phyloP scores from a whole-genome alignment of 2,113 vertebrate species.

The Alosa alosa region DNA sequence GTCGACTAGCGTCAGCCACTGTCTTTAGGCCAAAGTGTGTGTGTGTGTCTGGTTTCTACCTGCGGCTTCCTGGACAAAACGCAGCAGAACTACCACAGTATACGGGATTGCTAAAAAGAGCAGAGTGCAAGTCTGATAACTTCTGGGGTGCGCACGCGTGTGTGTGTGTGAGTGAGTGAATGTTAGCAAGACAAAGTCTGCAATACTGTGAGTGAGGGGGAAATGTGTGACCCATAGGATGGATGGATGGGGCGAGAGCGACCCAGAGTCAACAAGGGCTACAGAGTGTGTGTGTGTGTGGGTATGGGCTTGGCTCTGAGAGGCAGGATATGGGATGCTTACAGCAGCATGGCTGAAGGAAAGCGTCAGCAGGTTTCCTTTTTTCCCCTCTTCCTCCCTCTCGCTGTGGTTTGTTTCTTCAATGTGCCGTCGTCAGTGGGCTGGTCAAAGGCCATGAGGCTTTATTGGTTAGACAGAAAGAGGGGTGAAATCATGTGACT shows the following conservation, averaged over 20 bases:
- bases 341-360: slow-evolving; percentile 14
- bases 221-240: neutral
- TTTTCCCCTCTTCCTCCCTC: slow-evolving; percentile 11
- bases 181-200: neutral
- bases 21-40: neutral
- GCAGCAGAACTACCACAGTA: too few relatives aligned
- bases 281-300: neutral
- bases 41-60: neutral
- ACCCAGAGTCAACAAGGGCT: neutral
- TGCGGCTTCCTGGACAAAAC: neutral
- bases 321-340: neutral
- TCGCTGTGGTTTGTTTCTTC: slow-evolving; percentile 13
- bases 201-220: neutral
- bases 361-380: slow-evolving; percentile 58
- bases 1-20: neutral
- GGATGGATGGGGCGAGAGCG: neutral
- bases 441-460: slow-evolving; percentile 63
- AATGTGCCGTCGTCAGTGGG: slow-evolving; percentile 49
- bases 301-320: neutral
- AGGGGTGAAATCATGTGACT: slow-evolving; percentile 62
- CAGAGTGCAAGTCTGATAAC: neutral
- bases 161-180: neutral
- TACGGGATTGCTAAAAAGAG: too few relatives aligned
- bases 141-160: too few relatives aligned
- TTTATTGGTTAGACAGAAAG: slow-evolving; percentile 36